These are phyloP conservation scores for Prolemur simus DNA, from an alignment of 2,113 vertebrate species.

Conservation along the genomic window DNA sequence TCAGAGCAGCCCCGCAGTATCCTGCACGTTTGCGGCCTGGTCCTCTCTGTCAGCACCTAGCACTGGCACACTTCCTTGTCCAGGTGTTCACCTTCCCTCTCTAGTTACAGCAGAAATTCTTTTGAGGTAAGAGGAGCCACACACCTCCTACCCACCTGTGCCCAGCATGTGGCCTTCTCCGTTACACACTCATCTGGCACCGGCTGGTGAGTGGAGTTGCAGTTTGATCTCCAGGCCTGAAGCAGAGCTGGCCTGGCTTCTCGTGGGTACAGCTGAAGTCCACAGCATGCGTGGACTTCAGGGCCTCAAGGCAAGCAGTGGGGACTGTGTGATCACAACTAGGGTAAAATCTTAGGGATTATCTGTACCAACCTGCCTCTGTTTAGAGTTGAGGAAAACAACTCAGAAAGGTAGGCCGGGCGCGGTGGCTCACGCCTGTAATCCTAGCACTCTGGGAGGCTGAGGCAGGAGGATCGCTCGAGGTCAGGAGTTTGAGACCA, in stretches of 20 bases:
- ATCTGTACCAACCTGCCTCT: background rate
- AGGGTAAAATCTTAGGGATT: background rate
- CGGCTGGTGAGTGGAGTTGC: background rate
- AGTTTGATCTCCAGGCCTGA: background rate
- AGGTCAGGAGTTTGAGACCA: too few species aligned
- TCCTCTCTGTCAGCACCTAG: background rate
- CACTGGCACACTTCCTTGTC: background rate
- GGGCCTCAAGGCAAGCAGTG: background rate
- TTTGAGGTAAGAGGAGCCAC: too few species aligned
- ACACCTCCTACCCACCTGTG: accelerated
- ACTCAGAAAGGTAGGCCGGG: background rate
- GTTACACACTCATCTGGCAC: background rate
- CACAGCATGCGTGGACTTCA: background rate
- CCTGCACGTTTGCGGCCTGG: background rate
- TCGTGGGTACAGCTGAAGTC: background rate
- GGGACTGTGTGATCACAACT: background rate
- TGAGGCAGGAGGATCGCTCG: too few species aligned
- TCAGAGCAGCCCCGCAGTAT: background rate
- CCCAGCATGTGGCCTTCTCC: background rate
- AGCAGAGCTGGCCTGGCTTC: background rate
- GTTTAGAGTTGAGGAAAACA: background rate
- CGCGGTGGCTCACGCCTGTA: too few species aligned
- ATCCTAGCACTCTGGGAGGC: too few species aligned
- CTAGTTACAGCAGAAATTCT: background rate
- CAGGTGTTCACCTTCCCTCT: background rate